Evolutionary conservation across 1,140 invertebrate genomes (phyloP), one percentile per base, ranked within the genome.

Genomic region (Drosophila nebulosa): DNA sequence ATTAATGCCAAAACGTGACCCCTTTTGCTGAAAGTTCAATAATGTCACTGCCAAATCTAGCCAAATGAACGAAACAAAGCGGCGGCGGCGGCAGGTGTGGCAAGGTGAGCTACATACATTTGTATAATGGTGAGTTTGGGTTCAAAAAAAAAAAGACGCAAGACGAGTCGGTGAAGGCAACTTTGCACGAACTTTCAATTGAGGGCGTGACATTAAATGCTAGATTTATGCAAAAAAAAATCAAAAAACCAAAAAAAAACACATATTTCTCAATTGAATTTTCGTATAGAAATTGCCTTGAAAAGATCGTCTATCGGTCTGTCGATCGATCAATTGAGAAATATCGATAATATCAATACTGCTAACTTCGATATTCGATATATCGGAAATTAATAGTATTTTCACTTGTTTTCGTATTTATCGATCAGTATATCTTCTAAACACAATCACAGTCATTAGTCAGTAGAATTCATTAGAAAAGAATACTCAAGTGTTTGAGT

Each of bases 1-100:
- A 85, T 85, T 85, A 85, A 85, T 81, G 80, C 63, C 74, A 56
- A 63, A 64, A 46, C 51, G 65, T 62, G 72, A 21, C 51, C 12
- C 27, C 42, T 55, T 35, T 64, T 61, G n/a, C n/a, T n/a, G n/a
- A 76, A 69, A 64, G 80, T 86, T 81, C 78, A 85, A 61, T 69
- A 69, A 74, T 78, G 81, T 86, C 80, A 86, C 65, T 62, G 75
- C 64, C 75, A 75, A 36, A 46, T 50, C 27, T 16, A 32, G 32
- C 3, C 39, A 46, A 9, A 10, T 10, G 21, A 18, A 21, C 7
- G 12, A n/a, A 52, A 52, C 24, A 52, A 52, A 26, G 24, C n/a
- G n/a, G 27, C 39, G 16, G 21, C 18, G 1, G 39, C 2, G 16
- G 16, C 39, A 39, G 36, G 39, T 46, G 39, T 46, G 39, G 39